Percentiles rank a stretch among this genome's conserved stretches.
These are phyloP conservation scores for Trichomalopsis sarcophagae DNA, from an alignment of 1,140 invertebrate genomes.

Conservation along the genomic window DNA sequence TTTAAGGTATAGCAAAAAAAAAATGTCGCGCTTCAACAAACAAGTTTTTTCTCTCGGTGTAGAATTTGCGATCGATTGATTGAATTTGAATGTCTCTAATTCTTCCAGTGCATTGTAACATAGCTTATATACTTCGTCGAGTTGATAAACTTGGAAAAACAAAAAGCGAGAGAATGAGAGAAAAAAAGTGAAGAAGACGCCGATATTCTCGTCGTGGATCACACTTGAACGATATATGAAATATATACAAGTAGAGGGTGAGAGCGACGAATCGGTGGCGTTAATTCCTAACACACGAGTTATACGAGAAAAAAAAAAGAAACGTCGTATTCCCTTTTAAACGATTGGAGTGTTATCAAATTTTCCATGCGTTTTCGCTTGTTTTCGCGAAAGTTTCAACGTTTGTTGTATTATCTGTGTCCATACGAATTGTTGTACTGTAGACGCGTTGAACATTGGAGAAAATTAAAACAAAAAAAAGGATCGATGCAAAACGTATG, in stretches of 20 bases:
- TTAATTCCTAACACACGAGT: neutral
- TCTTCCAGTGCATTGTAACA: constrained; percentile 66
- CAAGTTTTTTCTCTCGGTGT: constrained; percentile 34
- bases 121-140: constrained; percentile 54
- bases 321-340: neutral
- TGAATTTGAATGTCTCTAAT: constrained; percentile 57
- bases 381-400: constrained; percentile 13
- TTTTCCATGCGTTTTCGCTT: constrained; percentile 28
- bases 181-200: neutral
- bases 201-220: neutral
- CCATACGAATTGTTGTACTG: constrained; percentile 20
- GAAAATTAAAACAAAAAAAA: constrained; percentile 27
- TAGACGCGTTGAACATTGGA: constrained; percentile 45
- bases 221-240: neutral
- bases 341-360: constrained; percentile 8
- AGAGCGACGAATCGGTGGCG: neutral
- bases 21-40: constrained; percentile 13
- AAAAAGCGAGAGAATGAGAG: constrained; percentile 20
- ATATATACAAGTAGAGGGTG: neutral
- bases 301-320: neutral
- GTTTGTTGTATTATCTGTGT: constrained; percentile 38
- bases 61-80: neutral
- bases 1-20: constrained; percentile 20
- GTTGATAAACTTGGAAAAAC: constrained; percentile 29
- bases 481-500: neutral